These are phyloP conservation scores for Drosophila lutescens DNA, from an alignment of 2,888 invertebrate species.

Conservation along the genomic window DNA sequence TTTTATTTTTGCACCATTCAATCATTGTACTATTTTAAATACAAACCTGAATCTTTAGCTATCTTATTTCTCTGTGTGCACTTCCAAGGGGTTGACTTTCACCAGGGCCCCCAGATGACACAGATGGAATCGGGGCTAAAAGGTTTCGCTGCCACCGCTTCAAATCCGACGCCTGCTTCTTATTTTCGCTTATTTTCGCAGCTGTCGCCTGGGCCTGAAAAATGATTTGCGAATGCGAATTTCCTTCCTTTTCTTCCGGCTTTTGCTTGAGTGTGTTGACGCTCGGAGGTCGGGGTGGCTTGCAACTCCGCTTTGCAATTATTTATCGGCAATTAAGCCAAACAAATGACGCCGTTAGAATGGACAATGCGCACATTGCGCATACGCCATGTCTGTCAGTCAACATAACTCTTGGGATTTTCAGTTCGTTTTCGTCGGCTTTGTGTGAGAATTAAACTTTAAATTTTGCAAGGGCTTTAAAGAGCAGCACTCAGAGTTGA, in stretches of 20 bases:
- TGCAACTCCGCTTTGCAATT: conserved; percentile 54
- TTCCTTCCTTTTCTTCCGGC: conserved; percentile 21
- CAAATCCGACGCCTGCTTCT: conserved; percentile 40
- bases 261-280: conserved; percentile 12
- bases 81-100: conserved; percentile 33
- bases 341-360: conserved; percentile 68
- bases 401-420: conserved; percentile 10
- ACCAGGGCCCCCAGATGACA: conserved; percentile 36
- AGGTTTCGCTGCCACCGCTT: conserved; percentile 49
- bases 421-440: background rate
- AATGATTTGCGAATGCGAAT: conserved; percentile 74
- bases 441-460: conserved; percentile 1
- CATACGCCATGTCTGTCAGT: conserved; percentile 55
- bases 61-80: conserved; percentile 8
- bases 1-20: no score
- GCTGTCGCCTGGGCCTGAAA: conserved; percentile 71
- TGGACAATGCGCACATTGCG: conserved; percentile 56
- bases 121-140: conserved; percentile 39
- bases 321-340: conserved; percentile 73
- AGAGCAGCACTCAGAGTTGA: background rate
- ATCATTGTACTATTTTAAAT: no score
- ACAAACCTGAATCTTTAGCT: no score
- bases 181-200: conserved; percentile 54
- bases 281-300: background rate
- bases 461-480: background rate